Conservation (phyloP, 2,888 invertebrate genomes). For the Agrilus biguttatus region DNA sequence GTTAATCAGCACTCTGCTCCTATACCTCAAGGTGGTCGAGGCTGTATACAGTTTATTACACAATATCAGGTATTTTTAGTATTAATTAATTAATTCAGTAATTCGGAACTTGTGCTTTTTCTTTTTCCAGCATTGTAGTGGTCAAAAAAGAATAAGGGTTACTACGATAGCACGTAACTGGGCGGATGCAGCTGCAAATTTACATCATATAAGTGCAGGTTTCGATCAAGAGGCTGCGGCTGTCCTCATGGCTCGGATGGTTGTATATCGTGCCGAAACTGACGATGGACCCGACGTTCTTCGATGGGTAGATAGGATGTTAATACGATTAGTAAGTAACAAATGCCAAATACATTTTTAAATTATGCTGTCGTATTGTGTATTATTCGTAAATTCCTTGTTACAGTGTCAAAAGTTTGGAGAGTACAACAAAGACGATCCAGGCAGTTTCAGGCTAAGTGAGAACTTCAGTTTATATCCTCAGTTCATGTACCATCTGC, state of each 20-base stretch:
- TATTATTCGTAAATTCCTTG: conserved; percentile 7
- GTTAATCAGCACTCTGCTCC: conserved; percentile 89
- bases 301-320: conserved; percentile 96
- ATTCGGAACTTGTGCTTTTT: not conserved
- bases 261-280: conserved; percentile 88
- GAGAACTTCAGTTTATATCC: conserved; percentile 98
- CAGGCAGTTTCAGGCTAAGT: conserved; percentile 85
- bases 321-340: conserved; percentile 74
- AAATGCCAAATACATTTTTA: not conserved
- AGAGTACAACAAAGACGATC: conserved; percentile 95
- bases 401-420: conserved; percentile 96
- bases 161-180: conserved; percentile 97
- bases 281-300: conserved; percentile 95
- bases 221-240: conserved; percentile 98
- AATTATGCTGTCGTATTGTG: not conserved
- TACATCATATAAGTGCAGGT: conserved; percentile 84
- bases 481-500: conserved; percentile 98
- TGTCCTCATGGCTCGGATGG: conserved; percentile 92
- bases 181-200: conserved; percentile 85
- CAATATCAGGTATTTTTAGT: conserved; percentile 62
- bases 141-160: conserved; percentile 86
- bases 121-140: conserved; percentile 61
- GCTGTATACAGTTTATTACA: conserved; percentile 94
- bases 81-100: not conserved
- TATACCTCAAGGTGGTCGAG: conserved; percentile 89